These are phyloP conservation scores for Iphiclides podalirius DNA, from an alignment of 2,888 invertebrate species.

Conservation along the genomic window DNA sequence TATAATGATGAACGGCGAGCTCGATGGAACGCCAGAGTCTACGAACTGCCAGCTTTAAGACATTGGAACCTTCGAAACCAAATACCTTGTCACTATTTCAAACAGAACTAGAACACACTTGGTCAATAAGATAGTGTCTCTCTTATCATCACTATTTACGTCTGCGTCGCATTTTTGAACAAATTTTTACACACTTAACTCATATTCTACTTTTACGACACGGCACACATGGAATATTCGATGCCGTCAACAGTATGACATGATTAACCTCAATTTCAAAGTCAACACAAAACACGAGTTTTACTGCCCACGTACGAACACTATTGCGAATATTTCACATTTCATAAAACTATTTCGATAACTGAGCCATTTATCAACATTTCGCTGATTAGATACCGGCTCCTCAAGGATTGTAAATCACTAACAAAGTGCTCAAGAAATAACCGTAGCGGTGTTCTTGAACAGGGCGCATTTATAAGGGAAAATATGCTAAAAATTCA, in stretches of 20 bases:
- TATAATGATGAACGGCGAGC: too few species aligned
- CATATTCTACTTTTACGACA: not conserved
- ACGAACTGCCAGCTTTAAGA: too few species aligned
- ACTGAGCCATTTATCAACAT: conserved; percentile 55
- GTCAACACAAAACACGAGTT: conserved; percentile 13
- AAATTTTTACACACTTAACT: conserved; percentile 29
- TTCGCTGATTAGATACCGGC: conserved; percentile 66
- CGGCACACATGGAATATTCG: conserved; percentile 12
- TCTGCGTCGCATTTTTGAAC: conserved; percentile 60
- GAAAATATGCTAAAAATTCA: too few species aligned
- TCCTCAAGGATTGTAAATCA: conserved; percentile 61
- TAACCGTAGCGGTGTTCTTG: not conserved
- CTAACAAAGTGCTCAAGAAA: conserved; percentile 20
- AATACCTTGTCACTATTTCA: conserved; percentile 50
- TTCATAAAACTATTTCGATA: conserved; percentile 61
- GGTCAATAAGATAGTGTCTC: conserved; percentile 59
- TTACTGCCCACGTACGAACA: conserved; percentile 11
- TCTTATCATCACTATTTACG: conserved; percentile 67
- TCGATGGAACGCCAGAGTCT: too few species aligned
- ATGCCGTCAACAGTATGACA: conserved; percentile 17
- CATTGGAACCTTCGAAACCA: conserved; percentile 29
- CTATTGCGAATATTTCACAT: conserved; percentile 48
- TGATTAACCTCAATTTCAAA: conserved; percentile 16
- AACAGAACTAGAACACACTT: conserved; percentile 59
- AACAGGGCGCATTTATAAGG: too few species aligned